Conservation (phyloP, 2,888 invertebrate genomes). For the Unio delphinus region DNA sequence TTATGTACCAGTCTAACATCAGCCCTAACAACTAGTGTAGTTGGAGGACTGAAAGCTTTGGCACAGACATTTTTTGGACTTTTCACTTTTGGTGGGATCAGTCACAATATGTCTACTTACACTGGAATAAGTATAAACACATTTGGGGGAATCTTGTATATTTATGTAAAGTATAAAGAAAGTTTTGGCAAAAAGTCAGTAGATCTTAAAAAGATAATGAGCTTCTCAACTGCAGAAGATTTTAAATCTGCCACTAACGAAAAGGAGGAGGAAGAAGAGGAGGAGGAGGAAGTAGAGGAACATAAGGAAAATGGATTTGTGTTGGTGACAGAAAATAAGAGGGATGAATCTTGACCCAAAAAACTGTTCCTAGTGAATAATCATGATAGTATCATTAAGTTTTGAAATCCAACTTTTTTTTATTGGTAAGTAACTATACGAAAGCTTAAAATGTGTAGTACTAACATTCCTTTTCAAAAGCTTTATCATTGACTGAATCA, state of each 20-base stretch:
- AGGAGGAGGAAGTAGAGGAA: too few species aligned
- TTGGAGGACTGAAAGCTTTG: slow-evolving; percentile 71
- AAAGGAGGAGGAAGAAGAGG: too few species aligned
- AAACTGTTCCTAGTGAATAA: too few species aligned
- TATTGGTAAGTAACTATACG: too few species aligned
- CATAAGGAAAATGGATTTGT: too few species aligned
- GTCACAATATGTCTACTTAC: slow-evolving; percentile 61
- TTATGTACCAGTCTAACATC: slow-evolving; percentile 72
- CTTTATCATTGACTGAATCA: too few species aligned
- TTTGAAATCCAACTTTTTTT: too few species aligned
- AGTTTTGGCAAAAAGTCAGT: slow-evolving; percentile 15
- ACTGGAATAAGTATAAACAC: slow-evolving; percentile 71
- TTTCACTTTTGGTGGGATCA: slow-evolving; percentile 72
- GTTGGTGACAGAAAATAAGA: too few species aligned
- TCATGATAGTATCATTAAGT: too few species aligned
- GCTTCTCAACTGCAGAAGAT: slow-evolving; percentile 48
- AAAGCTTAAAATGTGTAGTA: too few species aligned
- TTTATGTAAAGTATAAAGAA: slow-evolving; percentile 68
- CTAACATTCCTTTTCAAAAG: too few species aligned
- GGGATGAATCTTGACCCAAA: too few species aligned
- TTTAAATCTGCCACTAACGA: slow-evolving; percentile 14
- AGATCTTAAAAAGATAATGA: slow-evolving; percentile 51
- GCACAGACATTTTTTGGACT: slow-evolving; percentile 72
- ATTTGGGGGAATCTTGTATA: slow-evolving; percentile 69
- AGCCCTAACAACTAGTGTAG: slow-evolving; percentile 72